Conservation (phyloP, 2,113 vertebrate genomes). For the Crotophaga sulcirostris region DNA sequence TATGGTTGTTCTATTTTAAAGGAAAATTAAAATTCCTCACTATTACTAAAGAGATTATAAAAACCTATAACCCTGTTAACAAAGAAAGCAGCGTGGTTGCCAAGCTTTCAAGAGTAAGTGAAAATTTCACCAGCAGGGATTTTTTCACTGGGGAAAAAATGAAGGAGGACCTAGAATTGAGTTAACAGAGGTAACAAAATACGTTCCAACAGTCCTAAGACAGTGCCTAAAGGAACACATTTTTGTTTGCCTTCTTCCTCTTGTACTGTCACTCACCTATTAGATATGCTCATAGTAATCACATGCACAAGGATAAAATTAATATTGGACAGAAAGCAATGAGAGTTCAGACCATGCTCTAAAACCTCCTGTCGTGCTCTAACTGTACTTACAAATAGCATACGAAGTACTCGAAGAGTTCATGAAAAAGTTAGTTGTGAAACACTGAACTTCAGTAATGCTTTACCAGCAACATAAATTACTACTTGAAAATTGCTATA, state of each 20-base stretch:
- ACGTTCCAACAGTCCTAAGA: not conserved
- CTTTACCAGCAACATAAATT: slow-evolving; percentile 11
- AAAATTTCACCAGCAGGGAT: not conserved
- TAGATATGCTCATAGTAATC: not conserved
- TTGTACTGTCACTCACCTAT: not conserved
- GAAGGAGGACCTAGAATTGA: not conserved
- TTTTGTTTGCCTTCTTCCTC: not conserved
- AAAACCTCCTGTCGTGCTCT: not conserved
- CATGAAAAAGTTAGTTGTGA: not conserved
- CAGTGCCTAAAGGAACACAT: not conserved
- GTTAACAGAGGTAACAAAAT: not conserved
- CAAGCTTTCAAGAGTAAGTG: not conserved
- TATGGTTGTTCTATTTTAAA: not conserved
- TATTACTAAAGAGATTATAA: not conserved
- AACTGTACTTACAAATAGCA: not conserved
- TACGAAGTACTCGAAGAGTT: not conserved
- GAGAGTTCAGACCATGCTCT: not conserved
- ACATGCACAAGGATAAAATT: not conserved
- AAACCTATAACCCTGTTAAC: not conserved
- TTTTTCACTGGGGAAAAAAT: not conserved
- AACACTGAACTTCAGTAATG: slow-evolving; percentile 4
- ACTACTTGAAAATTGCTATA: not conserved
- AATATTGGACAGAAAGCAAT: not conserved
- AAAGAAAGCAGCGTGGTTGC: not conserved
- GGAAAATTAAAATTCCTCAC: not conserved